Percentiles rank a stretch among this genome's conserved stretches.
These are phyloP conservation scores for Centropyge bicolor DNA, from an alignment of 2,797 vertebrate species.

Conservation along the genomic window DNA sequence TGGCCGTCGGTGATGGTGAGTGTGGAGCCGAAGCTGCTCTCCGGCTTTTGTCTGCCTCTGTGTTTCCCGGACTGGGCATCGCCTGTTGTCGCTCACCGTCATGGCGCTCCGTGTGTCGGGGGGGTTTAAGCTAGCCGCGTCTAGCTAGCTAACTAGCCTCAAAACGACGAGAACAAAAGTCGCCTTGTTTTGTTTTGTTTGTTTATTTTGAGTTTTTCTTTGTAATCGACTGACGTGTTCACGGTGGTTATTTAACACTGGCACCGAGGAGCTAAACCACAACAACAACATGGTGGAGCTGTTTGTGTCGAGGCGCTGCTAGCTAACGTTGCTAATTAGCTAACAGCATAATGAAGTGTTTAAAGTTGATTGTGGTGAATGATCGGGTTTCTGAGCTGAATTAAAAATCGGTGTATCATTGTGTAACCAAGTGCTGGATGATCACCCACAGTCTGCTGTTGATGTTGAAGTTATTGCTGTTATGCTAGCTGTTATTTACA, in stretches of 20 bases:
- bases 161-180: slow-evolving; percentile 11
- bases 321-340: slow-evolving; percentile 71
- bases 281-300: slow-evolving; percentile 78
- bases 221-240: neutral
- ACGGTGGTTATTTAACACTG: slow-evolving; percentile 19
- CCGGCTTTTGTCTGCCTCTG: slow-evolving; percentile 78
- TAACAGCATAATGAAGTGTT: neutral
- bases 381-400: neutral
- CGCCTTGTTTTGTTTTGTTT: neutral
- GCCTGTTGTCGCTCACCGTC: slow-evolving; percentile 83
- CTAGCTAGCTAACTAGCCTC: slow-evolving; percentile 68
- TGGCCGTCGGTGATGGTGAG: slow-evolving; percentile 82
- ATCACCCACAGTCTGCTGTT: neutral
- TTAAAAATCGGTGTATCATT: neutral
- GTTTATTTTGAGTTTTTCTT: slow-evolving; percentile 7
- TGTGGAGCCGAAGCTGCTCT: slow-evolving; percentile 56
- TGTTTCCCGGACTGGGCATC: slow-evolving; percentile 77
- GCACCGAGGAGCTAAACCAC: slow-evolving; percentile 65
- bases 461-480: slow-evolving; percentile 28
- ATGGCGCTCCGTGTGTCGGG: slow-evolving; percentile 79
- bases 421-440: accelerated
- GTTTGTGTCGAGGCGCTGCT: slow-evolving; percentile 57
- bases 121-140: slow-evolving; percentile 71
- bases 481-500: slow-evolving; percentile 61
- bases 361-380: slow-evolving; percentile 52